Evolutionary conservation across 2,797 vertebrate species (phyloP).

Genomic region (Mareca strepera): DNA sequence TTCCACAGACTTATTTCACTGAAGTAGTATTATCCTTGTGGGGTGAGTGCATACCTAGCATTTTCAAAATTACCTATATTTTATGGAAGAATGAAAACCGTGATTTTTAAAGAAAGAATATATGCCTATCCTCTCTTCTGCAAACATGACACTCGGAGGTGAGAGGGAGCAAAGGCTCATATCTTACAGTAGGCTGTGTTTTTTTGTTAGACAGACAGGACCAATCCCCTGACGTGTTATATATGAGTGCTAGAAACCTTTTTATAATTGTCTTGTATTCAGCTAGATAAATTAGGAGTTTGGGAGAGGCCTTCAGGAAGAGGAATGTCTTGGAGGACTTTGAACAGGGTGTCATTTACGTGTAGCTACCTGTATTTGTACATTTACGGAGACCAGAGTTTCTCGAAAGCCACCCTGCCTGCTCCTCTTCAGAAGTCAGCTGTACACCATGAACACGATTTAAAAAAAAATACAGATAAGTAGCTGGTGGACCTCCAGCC

Average conservation of each 20-base stretch:
- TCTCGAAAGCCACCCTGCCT: background rate
- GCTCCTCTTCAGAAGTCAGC: background rate
- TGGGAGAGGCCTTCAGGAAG: background rate
- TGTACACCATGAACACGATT: background rate
- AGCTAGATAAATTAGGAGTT: background rate
- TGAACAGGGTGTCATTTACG: background rate
- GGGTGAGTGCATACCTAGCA: background rate
- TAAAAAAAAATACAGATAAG: background rate
- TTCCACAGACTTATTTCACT: conserved; percentile 37
- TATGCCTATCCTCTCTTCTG: background rate
- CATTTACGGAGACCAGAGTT: background rate
- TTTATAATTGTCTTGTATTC: background rate
- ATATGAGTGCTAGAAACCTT: background rate
- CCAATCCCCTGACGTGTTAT: background rate
- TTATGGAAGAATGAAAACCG: background rate
- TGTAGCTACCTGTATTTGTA: background rate
- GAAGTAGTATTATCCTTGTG: background rate
- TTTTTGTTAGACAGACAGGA: background rate
- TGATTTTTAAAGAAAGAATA: background rate
- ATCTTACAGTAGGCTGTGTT: background rate
- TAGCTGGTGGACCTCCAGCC: background rate
- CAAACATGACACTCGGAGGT: background rate
- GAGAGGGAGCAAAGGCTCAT: background rate
- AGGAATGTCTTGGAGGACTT: background rate
- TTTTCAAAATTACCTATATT: background rate